Evolutionary conservation across 2,888 invertebrate species (phyloP).

Genomic region (Cerceris ruficornis): DNA sequence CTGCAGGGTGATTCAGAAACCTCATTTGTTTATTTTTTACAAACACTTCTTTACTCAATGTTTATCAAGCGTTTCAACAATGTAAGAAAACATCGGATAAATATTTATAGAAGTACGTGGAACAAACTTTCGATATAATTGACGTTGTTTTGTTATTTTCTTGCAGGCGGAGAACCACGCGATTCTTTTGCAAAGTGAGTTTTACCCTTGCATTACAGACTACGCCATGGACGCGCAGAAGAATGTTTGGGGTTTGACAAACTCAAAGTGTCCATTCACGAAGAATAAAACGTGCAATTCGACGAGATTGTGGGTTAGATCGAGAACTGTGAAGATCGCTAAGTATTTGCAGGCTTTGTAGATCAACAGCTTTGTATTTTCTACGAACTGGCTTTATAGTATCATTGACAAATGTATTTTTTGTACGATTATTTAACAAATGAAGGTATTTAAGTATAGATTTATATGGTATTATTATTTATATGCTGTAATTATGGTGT

Average conservation of each 20-base stretch:
- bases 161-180: slow-evolving; percentile 68
- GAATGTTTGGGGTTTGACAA: slow-evolving; percentile 69
- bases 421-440: too few species aligned
- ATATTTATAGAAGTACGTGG: too few species aligned
- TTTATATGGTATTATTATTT: too few species aligned
- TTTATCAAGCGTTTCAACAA: too few species aligned
- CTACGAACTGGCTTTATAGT: not conserved
- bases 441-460: too few species aligned
- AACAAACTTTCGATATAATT: too few species aligned
- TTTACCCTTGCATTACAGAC: slow-evolving; percentile 69
- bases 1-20: too few species aligned
- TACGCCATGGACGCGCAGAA: slow-evolving; percentile 66
- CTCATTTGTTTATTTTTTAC: too few species aligned
- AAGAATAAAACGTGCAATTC: not conserved
- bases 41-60: too few species aligned
- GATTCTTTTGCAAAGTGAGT: slow-evolving; percentile 69
- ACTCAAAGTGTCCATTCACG: slow-evolving; percentile 43
- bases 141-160: slow-evolving; percentile 2
- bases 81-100: too few species aligned
- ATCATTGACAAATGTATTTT: too few species aligned
- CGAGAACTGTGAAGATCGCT: slow-evolving; percentile 33
- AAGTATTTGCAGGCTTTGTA: slow-evolving; percentile 18
- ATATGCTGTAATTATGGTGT: too few species aligned
- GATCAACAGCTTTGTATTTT: not conserved
- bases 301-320: slow-evolving; percentile 5